Evolutionary conservation across 2,888 invertebrate genomes (phyloP), one percentile per base, ranked within the genome.

Genomic region (Tetranychus truncatus): DNA sequence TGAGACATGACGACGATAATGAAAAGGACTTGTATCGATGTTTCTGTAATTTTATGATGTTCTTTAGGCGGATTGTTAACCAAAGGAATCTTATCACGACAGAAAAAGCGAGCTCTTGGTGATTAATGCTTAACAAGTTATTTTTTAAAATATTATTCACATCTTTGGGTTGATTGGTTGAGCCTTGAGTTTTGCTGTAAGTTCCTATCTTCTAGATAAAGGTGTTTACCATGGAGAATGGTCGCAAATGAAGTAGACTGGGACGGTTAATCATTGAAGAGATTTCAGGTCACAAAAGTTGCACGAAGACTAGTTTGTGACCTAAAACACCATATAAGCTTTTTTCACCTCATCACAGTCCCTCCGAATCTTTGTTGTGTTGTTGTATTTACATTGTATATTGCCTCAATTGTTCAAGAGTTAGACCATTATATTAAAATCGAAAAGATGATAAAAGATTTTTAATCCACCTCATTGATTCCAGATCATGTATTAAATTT

Each of bases 401-500:
- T 21, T 71, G n/a, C 44, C 74, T 72, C 1, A 78, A 77, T 71
- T 76, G 74, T 74, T 77, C 76, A 18, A 75, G 15, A 7, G 74
- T 71, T 66, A 77, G 21, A 15, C 77, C 91, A 79, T 88, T 87
- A 82, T 92, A 90, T 72, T 87, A 85, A 72, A 87, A 86, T 78
- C 88, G 87, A 55, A 94, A 85, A 1, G 89, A 88, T 7, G 89
- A 87, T 34, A 91, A 89, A 75, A 94, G 85, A 81, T 91, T 90
- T 45, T 88, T 88, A 81, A 94, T 91, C 78, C 94, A 86, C 78
- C 91, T 92, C 81, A 95, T 89, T 0, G 92, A 89, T 82, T 92
- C 91, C 82, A 92, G 92, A 84, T 95, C 95, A 84, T 95, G 92
- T 89, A 95, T 91, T 75, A 95, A 86, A 79, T 91, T 89, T 80